phyloP scores from a whole-genome alignment of 2,113 vertebrate species.

The Aspidoscelis tigris region DNA sequence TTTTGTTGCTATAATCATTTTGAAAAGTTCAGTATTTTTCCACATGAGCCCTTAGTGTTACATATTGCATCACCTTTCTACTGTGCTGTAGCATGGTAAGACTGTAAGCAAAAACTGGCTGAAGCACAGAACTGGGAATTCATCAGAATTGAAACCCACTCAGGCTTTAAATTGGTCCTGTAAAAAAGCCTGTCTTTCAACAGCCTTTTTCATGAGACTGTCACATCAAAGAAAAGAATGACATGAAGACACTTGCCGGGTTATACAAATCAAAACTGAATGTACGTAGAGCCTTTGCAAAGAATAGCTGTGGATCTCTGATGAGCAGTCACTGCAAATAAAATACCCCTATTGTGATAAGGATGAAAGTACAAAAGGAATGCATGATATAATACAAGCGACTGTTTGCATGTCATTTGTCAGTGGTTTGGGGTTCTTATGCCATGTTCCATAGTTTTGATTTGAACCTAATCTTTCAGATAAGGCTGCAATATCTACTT shows the following conservation, averaged over 20 bases:
- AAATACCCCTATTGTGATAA: background rate
- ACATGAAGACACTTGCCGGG: background rate
- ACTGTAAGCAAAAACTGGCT: conserved; percentile 16
- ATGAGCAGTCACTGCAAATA: background rate
- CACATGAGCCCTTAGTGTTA: background rate
- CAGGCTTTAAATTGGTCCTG: conserved; percentile 59
- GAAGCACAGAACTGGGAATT: background rate
- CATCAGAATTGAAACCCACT: conserved; percentile 57
- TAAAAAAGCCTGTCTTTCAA: conserved; percentile 38
- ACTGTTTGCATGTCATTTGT: no score
- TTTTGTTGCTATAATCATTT: conserved; percentile 19
- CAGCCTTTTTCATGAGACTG: conserved; percentile 40
- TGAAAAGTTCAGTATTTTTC: conserved; percentile 9
- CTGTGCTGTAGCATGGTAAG: background rate
- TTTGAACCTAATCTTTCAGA: no score
- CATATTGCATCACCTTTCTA: conserved; percentile 3
- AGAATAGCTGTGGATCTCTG: background rate
- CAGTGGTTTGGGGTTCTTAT: no score
- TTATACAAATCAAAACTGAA: background rate
- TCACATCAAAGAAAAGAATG: conserved; percentile 5
- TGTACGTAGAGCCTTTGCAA: background rate
- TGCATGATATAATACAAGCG: background rate
- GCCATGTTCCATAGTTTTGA: no score
- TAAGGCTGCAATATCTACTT: no score
- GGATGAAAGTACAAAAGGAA: background rate